Base-by-base conservation (phyloP, 2,888 invertebrate species). In the Oscheius sp. region DNA sequence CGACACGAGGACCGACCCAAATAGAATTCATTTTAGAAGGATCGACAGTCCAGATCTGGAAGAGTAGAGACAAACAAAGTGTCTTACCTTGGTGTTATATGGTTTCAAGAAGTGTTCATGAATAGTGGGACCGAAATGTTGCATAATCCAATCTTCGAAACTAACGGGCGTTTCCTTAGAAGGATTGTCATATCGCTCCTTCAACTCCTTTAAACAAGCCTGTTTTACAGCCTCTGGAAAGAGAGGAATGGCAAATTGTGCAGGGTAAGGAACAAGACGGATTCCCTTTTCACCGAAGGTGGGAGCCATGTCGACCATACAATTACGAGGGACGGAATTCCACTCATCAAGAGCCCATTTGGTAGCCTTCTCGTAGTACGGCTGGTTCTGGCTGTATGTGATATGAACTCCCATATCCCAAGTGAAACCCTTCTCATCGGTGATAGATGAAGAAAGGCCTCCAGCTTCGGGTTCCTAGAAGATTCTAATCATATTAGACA, bases 321-420 rank as follows among this genome's bases (percentile, higher is more conserved):
- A 85, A 71, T 83, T 83, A 33, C 85, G 71, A 50, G 80, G 75
- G 54, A 85, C 68, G 47, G 71, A 72, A 70, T 85, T 85, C 85
- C 85, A 85, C 38, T 85, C 84, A 28, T 83, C 80, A 5, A 85
- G 79, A 8, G 85, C 85, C 84, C 82, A 82, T 49, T 80, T 78
- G 44, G 80, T 80, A 5, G 85, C 85, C 57, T 82, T 82, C 65
- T 84, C 84, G 67, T 85, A 85, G 73, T 85, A 85, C 20, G 85
- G 85, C 45, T 74, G 81, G 72, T 85, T 85, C 69, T 84, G 85
- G 49, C 80, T 78, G 76, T 86, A 85, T 30, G 84, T 85, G 72
- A 85, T 84, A 61, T 85, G 85, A 20, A 84, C 84, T 24, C 85
- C 85, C 84, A 86, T 85, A 51, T 85, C 85, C 85, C 85, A 85